Evolutionary conservation across 2,888 invertebrate genomes (phyloP).

Genomic region (Blomia tropicalis): DNA sequence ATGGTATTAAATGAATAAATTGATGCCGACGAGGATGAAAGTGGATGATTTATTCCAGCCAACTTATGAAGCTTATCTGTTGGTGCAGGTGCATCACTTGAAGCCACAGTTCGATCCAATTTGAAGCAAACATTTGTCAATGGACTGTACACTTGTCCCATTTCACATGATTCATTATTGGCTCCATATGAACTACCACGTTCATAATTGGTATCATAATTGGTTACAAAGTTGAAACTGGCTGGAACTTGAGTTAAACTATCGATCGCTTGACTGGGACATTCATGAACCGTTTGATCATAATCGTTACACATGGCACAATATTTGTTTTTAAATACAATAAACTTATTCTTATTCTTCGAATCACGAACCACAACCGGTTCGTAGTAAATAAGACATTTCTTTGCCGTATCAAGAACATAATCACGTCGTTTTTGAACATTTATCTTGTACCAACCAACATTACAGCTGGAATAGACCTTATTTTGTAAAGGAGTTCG

Average conservation of each 20-base stretch:
- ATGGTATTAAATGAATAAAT: too few relatives aligned
- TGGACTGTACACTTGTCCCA: slow-evolving; percentile 7
- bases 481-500: slow-evolving; percentile 15
- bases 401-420: slow-evolving; percentile 1
- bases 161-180: not conserved
- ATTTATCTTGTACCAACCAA: slow-evolving; percentile 20
- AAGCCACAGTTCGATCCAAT: too few relatives aligned
- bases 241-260: not conserved
- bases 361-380: slow-evolving; percentile 14
- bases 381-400: slow-evolving; percentile 9
- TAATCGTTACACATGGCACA: slow-evolving; percentile 19
- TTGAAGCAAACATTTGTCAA: not conserved
- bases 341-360: slow-evolving; percentile 12
- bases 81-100: too few relatives aligned
- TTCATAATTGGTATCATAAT: slow-evolving; percentile 7
- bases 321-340: slow-evolving; percentile 15
- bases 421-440: not conserved
- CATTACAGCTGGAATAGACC: not conserved
- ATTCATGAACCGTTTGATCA: not conserved
- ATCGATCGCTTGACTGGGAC: not conserved
- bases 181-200: not conserved
- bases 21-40: too few relatives aligned
- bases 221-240: not conserved
- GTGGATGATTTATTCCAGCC: too few relatives aligned
- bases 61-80: too few relatives aligned